These are phyloP conservation scores for Candoia aspera DNA, from an alignment of 2,113 vertebrate species.

Conservation along the genomic window DNA sequence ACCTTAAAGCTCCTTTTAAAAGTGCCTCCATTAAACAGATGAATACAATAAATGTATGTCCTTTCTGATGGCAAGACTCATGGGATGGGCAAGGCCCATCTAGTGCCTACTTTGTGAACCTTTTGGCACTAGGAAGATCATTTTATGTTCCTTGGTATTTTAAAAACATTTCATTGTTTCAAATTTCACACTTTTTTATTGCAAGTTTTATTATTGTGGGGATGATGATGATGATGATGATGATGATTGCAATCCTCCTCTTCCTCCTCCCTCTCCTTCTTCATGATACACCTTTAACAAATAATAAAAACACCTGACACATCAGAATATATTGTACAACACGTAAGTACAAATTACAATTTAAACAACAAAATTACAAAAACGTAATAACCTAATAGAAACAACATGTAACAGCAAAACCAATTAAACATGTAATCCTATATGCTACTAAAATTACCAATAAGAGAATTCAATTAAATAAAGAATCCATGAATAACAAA, in stretches of 20 bases:
- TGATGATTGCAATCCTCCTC: neutral
- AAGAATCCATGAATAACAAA: neutral
- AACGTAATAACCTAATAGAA: neutral
- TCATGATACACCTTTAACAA: neutral
- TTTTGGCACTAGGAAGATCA: too few relatives aligned
- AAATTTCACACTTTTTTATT: neutral
- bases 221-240: too few relatives aligned
- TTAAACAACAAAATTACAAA: neutral
- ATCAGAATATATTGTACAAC: neutral
- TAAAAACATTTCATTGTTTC: too few relatives aligned
- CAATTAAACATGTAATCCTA: neutral
- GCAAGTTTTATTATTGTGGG: neutral
- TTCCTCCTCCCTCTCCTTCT: neutral
- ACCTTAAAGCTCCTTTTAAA: too few relatives aligned
- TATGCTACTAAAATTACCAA: neutral
- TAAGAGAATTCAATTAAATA: neutral
- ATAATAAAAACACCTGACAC: neutral
- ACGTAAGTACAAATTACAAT: neutral
- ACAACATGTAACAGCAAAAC: neutral
- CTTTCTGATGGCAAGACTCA: too few relatives aligned
- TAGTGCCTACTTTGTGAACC: too few relatives aligned
- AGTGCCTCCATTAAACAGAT: too few relatives aligned
- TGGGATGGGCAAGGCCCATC: too few relatives aligned
- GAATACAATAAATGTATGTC: too few relatives aligned
- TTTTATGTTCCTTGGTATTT: too few relatives aligned